These are phyloP conservation scores for silkworm (Bombyx mori) DNA, from an alignment of 1,140 invertebrate genomes.

Conservation along the genomic window DNA sequence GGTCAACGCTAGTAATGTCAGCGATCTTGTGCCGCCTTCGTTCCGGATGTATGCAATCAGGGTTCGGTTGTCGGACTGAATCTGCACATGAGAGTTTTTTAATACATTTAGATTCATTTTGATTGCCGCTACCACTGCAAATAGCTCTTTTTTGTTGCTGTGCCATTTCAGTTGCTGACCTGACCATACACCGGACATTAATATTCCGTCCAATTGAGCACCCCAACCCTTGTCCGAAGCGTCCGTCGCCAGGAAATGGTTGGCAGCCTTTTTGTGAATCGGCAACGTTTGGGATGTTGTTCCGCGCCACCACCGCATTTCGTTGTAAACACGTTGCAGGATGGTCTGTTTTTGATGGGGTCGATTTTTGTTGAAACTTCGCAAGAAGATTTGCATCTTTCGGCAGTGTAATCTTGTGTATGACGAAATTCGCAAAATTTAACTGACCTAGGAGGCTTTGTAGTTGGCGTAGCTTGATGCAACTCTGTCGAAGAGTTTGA, in stretches of 20 bases:
- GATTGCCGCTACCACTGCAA: neutral
- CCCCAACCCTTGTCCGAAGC: conserved; percentile 9
- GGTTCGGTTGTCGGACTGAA: conserved; percentile 25
- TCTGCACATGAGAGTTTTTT: conserved; percentile 9
- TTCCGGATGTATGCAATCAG: conserved; percentile 11
- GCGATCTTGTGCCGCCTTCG: conserved; percentile 13
- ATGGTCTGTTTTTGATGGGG: conserved; percentile 1
- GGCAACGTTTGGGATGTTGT: conserved; percentile 8
- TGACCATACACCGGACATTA: no score
- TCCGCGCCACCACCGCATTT: conserved; percentile 23
- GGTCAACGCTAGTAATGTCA: conserved; percentile 1
- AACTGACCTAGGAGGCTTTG: conserved; percentile 19
- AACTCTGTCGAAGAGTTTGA: no score
- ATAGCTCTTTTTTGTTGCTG: conserved; percentile 8
- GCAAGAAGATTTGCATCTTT: conserved; percentile 17
- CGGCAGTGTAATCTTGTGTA: conserved; percentile 44
- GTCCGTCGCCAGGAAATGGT: conserved; percentile 15
- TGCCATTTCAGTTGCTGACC: conserved; percentile 5
- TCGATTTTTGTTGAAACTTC: conserved; percentile 6
- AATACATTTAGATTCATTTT: conserved; percentile 1
- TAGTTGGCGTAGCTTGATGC: no score
- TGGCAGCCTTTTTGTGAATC: conserved; percentile 18
- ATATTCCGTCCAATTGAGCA: conserved; percentile 3
- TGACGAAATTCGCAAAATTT: conserved; percentile 67
- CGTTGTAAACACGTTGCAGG: conserved; percentile 7